Conservation (phyloP, 1,140 invertebrate species). For the Zaprionus tsacasi region DNA sequence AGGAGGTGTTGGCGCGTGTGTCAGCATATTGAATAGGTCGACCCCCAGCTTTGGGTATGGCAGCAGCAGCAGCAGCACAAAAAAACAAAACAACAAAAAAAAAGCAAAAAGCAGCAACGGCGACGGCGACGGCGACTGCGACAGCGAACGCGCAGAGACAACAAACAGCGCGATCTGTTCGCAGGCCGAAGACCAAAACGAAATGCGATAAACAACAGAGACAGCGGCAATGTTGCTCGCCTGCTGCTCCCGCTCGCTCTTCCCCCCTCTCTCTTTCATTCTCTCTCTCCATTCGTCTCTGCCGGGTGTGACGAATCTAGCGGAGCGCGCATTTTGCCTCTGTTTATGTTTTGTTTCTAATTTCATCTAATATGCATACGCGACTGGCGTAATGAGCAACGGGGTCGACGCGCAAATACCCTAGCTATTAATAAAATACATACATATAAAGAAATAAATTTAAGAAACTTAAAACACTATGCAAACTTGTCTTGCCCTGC, state of each 20-base stretch:
- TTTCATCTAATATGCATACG: constrained; percentile 77
- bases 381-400: not conserved
- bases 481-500: not conserved
- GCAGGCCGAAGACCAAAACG: constrained; percentile 38
- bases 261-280: not conserved
- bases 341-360: constrained; percentile 79
- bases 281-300: constrained; percentile 18
- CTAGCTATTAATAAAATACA: not conserved
- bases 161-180: constrained; percentile 62
- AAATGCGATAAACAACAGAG: constrained; percentile 43
- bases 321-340: constrained; percentile 54
- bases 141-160: constrained; percentile 31
- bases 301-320: constrained; percentile 73
- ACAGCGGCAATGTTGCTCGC: not conserved
- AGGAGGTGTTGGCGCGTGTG: constrained; percentile 81
- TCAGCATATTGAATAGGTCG: constrained; percentile 81
- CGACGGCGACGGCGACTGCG: constrained; percentile 19
- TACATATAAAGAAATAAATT: too few species aligned
- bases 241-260: constrained; percentile 1
- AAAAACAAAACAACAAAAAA: too few species aligned
- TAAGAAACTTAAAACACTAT: too few species aligned
- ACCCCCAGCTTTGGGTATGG: constrained; percentile 67
- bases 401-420: not conserved
- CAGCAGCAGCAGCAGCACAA: constrained; percentile 24
- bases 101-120: constrained; percentile 2